phyloP scores from a whole-genome alignment of 2,888 invertebrate genomes.

The Cantharis rustica region DNA sequence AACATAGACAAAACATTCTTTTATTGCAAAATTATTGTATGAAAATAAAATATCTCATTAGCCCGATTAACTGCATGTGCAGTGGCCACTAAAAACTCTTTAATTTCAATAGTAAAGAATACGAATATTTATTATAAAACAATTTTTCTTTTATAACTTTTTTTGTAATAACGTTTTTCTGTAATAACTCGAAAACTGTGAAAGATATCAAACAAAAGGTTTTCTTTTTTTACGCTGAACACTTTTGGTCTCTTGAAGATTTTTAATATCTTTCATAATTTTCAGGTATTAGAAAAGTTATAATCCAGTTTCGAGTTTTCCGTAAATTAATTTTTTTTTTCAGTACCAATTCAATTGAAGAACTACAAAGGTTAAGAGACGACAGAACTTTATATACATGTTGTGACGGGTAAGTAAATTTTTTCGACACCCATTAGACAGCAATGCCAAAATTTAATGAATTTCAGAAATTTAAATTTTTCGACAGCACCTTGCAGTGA shows the following conservation, averaged over 20 bases:
- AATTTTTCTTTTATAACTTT: no score
- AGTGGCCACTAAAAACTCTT: background rate
- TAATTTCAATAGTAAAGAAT: no score
- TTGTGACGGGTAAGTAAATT: slow-evolving; percentile 52
- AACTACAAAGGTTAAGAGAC: slow-evolving; percentile 56
- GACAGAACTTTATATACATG: slow-evolving; percentile 50
- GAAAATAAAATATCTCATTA: background rate
- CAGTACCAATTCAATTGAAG: slow-evolving; percentile 63
- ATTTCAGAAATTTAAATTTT: slow-evolving; percentile 66
- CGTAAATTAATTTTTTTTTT: slow-evolving; percentile 40
- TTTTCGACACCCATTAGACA: background rate
- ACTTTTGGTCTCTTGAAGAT: no score
- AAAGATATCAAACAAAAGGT: no score
- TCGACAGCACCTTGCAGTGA: slow-evolving; percentile 70
- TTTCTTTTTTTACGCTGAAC: no score
- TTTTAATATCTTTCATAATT: no score
- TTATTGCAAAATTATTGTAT: background rate
- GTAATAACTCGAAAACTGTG: no score
- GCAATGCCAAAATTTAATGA: background rate
- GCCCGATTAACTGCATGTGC: background rate
- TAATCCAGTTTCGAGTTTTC: no score
- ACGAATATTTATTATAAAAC: no score
- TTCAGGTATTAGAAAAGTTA: no score
- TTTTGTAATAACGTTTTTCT: no score
- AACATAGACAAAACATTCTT: background rate